phyloP scores from a whole-genome alignment of 2,888 invertebrate genomes.

The Drosophila emarginata region DNA sequence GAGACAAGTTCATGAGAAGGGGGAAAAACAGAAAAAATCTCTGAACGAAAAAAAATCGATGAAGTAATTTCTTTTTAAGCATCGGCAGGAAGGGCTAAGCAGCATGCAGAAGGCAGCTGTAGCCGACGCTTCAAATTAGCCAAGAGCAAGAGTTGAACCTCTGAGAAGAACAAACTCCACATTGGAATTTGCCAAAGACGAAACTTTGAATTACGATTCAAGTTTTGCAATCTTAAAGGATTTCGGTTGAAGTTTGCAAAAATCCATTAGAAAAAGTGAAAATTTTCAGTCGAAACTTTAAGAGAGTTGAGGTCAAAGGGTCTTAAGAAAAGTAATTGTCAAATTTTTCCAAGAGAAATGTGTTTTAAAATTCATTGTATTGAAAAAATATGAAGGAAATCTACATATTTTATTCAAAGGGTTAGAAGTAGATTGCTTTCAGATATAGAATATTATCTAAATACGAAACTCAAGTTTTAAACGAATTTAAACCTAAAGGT shows the following conservation, averaged over 20 bases:
- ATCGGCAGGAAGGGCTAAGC: conserved; percentile 37
- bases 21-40: conserved; percentile 20
- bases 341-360: too few species aligned
- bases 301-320: too few species aligned
- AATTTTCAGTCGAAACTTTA: not conserved
- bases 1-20: conserved; percentile 43
- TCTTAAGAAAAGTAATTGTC: too few species aligned
- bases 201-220: not conserved
- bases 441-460: too few species aligned
- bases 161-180: not conserved
- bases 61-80: conserved; percentile 67
- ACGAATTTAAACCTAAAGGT: too few species aligned
- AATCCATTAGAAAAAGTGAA: not conserved
- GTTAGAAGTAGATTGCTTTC: too few species aligned
- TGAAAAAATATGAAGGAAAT: too few species aligned
- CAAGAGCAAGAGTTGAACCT: conserved; percentile 31
- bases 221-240: not conserved
- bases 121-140: conserved; percentile 43
- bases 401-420: too few species aligned
- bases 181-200: not conserved
- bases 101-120: not conserved
- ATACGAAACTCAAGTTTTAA: too few species aligned
- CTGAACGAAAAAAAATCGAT: conserved; percentile 56
- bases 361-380: too few species aligned
- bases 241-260: not conserved